These are phyloP conservation scores for Temnothorax nylanderi DNA, from an alignment of 1,140 invertebrate species.

Conservation along the genomic window DNA sequence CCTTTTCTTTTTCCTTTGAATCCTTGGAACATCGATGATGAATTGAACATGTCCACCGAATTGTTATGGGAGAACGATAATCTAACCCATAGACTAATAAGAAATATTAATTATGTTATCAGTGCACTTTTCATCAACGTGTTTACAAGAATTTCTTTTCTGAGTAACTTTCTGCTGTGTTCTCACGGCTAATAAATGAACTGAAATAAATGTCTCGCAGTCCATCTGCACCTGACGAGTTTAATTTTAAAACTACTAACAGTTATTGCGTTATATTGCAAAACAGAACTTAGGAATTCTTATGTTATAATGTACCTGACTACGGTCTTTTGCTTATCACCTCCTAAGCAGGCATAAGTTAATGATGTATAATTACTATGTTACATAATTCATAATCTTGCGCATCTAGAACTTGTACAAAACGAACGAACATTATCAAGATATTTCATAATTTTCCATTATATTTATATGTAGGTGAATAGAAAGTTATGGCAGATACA, in stretches of 20 bases:
- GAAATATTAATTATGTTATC: neutral
- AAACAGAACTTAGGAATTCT: neutral
- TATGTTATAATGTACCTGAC: neutral
- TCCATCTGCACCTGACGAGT: neutral
- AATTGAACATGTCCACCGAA: neutral
- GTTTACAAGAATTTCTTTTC: neutral
- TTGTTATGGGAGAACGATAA: neutral
- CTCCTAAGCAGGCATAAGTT: slow-evolving; percentile 11
- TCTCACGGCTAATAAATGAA: neutral
- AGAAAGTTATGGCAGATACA: too few relatives aligned
- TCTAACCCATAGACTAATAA: too few relatives aligned
- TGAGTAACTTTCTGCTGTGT: neutral
- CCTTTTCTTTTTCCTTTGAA: neutral
- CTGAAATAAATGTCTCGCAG: neutral
- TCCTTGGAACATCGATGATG: neutral
- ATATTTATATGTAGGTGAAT: too few relatives aligned
- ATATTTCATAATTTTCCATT: too few relatives aligned
- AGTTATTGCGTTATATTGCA: neutral
- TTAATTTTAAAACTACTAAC: neutral
- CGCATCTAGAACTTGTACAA: too few relatives aligned
- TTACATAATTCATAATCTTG: neutral
- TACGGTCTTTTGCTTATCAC: slow-evolving; percentile 2
- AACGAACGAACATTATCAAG: too few relatives aligned
- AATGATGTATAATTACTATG: slow-evolving; percentile 16
- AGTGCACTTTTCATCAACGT: neutral